phyloP scores from a whole-genome alignment of 2,888 invertebrate species.

The Papilio gigon region DNA sequence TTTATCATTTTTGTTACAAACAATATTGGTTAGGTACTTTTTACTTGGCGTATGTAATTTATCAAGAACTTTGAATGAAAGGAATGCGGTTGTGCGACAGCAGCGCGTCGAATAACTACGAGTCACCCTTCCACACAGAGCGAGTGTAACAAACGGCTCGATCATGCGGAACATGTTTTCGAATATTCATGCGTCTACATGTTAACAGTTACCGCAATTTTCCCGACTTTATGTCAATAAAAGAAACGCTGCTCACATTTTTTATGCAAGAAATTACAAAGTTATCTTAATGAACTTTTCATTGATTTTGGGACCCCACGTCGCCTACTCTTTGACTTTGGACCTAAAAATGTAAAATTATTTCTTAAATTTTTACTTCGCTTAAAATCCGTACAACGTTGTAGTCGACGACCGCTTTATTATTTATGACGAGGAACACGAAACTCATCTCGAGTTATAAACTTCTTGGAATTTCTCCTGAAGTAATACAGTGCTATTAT shows the following conservation, averaged over 20 bases:
- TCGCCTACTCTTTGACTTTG: constrained; percentile 64
- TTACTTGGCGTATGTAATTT: constrained; percentile 45
- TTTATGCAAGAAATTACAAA: constrained; percentile 49
- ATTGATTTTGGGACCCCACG: constrained; percentile 70
- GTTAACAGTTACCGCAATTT: constrained; percentile 43
- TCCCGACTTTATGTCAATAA: constrained; percentile 41
- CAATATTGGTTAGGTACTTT: constrained; percentile 41
- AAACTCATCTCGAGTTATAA: constrained; percentile 83
- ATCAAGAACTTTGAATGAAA: constrained; percentile 50
- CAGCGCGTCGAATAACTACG: constrained; percentile 52
- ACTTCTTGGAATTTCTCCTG: constrained; percentile 83
- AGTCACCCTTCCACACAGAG: constrained; percentile 60
- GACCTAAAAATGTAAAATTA: constrained; percentile 73
- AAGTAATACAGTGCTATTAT: constrained; percentile 83
- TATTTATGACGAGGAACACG: constrained; percentile 83
- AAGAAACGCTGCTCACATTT: constrained; percentile 2
- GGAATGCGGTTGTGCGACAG: constrained; percentile 51
- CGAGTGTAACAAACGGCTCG: constrained; percentile 53
- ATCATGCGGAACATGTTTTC: constrained; percentile 52
- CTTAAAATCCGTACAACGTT: constrained; percentile 80
- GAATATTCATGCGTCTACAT: constrained; percentile 43
- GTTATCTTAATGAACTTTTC: constrained; percentile 63
- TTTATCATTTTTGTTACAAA: constrained; percentile 44
- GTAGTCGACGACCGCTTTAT: constrained; percentile 82
- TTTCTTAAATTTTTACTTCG: constrained; percentile 77